phyloP scores from a whole-genome alignment of 2,797 vertebrate genomes.

The Gymnothorax javanicus region DNA sequence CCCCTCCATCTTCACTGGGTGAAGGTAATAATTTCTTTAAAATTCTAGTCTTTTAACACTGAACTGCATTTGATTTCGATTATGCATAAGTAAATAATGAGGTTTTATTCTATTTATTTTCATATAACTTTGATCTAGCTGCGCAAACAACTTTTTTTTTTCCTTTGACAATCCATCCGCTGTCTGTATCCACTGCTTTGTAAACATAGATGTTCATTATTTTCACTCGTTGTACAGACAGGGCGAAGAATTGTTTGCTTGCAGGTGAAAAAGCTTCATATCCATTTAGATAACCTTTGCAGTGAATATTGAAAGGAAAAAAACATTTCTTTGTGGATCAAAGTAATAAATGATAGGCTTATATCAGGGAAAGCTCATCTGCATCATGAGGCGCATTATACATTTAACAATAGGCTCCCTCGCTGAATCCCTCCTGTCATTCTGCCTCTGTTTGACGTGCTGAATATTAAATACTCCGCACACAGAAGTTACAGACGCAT shows the following conservation, averaged over 20 bases:
- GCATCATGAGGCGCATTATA: slow-evolving; percentile 23
- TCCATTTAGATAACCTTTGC: slow-evolving; percentile 40
- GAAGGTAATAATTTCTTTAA: too few species aligned
- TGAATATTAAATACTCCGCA: slow-evolving; percentile 17
- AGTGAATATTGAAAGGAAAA: slow-evolving; percentile 10
- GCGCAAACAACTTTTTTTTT: slow-evolving; percentile 26
- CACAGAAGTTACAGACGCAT: not conserved
- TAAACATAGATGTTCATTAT: slow-evolving; percentile 25
- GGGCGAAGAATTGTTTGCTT: slow-evolving; percentile 33
- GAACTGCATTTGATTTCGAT: too few species aligned
- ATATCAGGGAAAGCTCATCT: slow-evolving; percentile 24
- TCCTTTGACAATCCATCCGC: not conserved
- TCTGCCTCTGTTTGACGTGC: not conserved
- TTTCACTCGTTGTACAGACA: slow-evolving; percentile 29
- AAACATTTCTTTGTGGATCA: slow-evolving; percentile 28
- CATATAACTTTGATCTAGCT: slow-evolving; percentile 18
- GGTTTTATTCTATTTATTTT: not conserved
- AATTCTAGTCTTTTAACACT: too few species aligned
- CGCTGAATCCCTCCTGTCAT: slow-evolving; percentile 5
- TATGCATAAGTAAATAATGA: not conserved
- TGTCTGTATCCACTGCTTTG: slow-evolving; percentile 28
- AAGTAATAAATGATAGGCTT: slow-evolving; percentile 38
- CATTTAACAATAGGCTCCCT: slow-evolving; percentile 35
- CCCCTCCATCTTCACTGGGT: too few species aligned
- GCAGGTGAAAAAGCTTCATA: slow-evolving; percentile 35